phyloP scores from a whole-genome alignment of 2,888 invertebrate species.

The Lasioglossum figueresi region DNA sequence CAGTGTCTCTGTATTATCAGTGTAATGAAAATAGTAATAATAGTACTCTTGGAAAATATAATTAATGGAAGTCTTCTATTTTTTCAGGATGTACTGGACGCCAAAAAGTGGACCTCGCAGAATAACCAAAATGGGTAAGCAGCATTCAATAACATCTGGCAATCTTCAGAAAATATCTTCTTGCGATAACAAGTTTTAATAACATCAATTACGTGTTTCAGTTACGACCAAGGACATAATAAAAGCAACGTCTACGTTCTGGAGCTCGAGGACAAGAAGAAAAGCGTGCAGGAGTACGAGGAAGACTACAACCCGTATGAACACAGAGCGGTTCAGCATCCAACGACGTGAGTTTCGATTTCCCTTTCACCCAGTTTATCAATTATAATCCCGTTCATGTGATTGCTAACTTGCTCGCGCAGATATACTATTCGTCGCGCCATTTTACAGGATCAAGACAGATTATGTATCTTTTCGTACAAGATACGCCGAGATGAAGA shows the following conservation, averaged over 20 bases:
- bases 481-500: neutral
- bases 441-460: neutral
- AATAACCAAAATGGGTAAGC: conserved; percentile 59
- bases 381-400: neutral
- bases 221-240: conserved; percentile 71
- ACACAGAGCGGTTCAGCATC: conserved; percentile 88
- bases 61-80: conserved; percentile 33
- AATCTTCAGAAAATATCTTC: neutral
- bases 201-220: conserved; percentile 31
- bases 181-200: neutral
- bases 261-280: conserved; percentile 85
- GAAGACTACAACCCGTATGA: conserved; percentile 89
- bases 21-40: too few species aligned
- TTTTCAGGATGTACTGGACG: conserved; percentile 73
- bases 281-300: conserved; percentile 53
- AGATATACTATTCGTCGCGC: neutral
- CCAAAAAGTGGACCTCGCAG: conserved; percentile 62
- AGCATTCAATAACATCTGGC: neutral
- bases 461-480: neutral
- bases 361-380: neutral
- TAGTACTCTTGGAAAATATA: neutral
- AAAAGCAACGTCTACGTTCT: conserved; percentile 76
- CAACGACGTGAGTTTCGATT: conserved; percentile 89
- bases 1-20: neutral
- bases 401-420: neutral